Percentiles rank a stretch among this genome's conserved stretches.
These are phyloP conservation scores for Halictus ligatus DNA, from an alignment of 2,888 invertebrate genomes.

Conservation along the genomic window DNA sequence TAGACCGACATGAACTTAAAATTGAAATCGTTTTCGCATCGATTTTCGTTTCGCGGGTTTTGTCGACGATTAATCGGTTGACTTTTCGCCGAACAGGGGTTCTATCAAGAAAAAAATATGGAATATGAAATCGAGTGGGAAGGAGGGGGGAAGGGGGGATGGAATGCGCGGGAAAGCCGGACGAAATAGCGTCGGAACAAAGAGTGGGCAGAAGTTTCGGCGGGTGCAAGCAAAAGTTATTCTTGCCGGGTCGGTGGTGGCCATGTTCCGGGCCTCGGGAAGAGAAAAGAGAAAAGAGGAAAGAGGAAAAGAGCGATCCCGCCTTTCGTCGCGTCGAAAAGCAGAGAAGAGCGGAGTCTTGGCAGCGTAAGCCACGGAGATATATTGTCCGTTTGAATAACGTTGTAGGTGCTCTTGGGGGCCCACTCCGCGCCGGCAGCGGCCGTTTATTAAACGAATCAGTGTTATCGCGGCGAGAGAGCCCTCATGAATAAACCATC, in stretches of 20 bases:
- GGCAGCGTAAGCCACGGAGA: slow-evolving; percentile 79
- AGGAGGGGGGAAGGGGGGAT: no score
- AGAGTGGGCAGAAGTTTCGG: neutral
- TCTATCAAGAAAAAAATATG: neutral
- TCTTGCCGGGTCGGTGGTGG: slow-evolving; percentile 4
- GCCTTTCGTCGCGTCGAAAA: slow-evolving; percentile 47
- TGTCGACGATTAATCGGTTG: no score
- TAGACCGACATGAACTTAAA: no score
- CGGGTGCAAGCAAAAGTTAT: slow-evolving; percentile 40
- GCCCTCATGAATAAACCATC: slow-evolving; percentile 84
- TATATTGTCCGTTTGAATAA: slow-evolving; percentile 83
- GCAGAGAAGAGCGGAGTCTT: slow-evolving; percentile 71
- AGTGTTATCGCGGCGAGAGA: slow-evolving; percentile 83
- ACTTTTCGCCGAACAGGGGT: neutral
- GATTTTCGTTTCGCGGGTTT: no score
- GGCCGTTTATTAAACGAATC: slow-evolving; percentile 84
- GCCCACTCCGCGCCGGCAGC: slow-evolving; percentile 67
- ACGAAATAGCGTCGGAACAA: slow-evolving; percentile 15
- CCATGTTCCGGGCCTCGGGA: slow-evolving; percentile 26
- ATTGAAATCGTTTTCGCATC: no score
- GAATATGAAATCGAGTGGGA: neutral
- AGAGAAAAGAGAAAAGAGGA: slow-evolving; percentile 58
- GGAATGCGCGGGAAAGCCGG: neutral
- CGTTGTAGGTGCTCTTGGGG: slow-evolving; percentile 71
- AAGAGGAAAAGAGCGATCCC: slow-evolving; percentile 53